Conservation (phyloP, 2,888 invertebrate species). For the Rhingia campestris region DNA sequence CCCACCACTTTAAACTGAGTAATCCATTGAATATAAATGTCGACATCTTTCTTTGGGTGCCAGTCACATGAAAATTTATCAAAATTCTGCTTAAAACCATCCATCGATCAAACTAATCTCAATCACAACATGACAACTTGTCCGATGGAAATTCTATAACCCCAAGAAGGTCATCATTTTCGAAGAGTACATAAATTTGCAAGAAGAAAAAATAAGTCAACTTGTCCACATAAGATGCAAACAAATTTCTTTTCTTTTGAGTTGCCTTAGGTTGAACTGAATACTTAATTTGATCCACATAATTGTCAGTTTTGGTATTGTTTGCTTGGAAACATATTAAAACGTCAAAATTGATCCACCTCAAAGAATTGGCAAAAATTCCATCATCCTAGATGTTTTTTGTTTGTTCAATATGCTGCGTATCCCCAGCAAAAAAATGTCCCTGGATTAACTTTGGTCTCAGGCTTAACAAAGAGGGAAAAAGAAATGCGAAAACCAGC, state of each 20-base stretch:
- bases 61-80: neutral
- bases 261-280: conserved; percentile 26
- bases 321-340: conserved; percentile 69
- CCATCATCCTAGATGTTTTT: conserved; percentile 26
- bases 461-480: neutral
- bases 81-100: neutral
- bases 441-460: conserved; percentile 62
- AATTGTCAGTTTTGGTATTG: conserved; percentile 59
- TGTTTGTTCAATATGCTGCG: conserved; percentile 42
- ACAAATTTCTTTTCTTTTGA: conserved; percentile 11
- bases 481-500: conserved; percentile 34
- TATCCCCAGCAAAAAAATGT: conserved; percentile 35
- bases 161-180: neutral
- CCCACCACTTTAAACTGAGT: no score
- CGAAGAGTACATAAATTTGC: neutral
- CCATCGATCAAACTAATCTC: conserved; percentile 33
- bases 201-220: conserved; percentile 36
- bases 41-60: no score
- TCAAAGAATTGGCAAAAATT: conserved; percentile 59
- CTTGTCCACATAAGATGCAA: conserved; percentile 32
- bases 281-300: conserved; percentile 56
- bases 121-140: neutral
- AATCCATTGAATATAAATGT: no score
- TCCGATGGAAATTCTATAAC: no score
- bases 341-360: conserved; percentile 69